Base-by-base conservation (phyloP, 2,797 vertebrate species). In the Lemur catta region DNA sequence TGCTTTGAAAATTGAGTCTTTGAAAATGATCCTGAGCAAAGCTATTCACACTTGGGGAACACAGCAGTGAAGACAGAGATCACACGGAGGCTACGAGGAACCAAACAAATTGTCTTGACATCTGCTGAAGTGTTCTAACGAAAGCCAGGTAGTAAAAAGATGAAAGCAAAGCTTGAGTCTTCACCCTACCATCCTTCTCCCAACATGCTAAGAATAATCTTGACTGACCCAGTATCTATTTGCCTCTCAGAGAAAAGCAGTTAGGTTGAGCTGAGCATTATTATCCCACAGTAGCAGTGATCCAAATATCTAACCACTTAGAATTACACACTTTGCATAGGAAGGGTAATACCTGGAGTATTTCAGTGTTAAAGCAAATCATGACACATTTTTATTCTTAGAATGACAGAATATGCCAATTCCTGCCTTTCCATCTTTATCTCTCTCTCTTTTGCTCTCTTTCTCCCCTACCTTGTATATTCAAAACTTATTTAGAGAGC, bases 1-100 rank as follows among this genome's bases (percentile, higher is more conserved):
- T 93, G 91, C 96, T 98, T 98, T 98, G 93, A 98, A 98, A 98
- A 96, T 9, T 24, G 84, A 95, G 85, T 79, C 84, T 95, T 93
- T 97, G 85, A 97, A 97, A 97, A 97, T 92, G 95, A 97, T 96
- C 57, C 35, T 41, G 48, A 69, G 92, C 65, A 92, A 97, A 89
- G 28, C 90, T 84, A 72, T 30, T 94, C 96, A 57, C 63, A 95
- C 72, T 91, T 61, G 82, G 94, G 80, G 97, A 97, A 88, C 65
- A 85, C 93, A 50, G 76, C 50, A 22, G 48, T 48, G 94, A 97
- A 97, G 57, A 88, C 46, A 97, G 13, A 96, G 80, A 95, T 94
- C 96, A 94, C 79, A 84, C 87, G 30, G 93, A 96, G 43, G 18
- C 50, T 61, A 93, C 0, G 1, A 87, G 69, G 26, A 96, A 96